Base-by-base conservation (phyloP, 2,888 invertebrate species). In the Pasiphila rectangulata region DNA sequence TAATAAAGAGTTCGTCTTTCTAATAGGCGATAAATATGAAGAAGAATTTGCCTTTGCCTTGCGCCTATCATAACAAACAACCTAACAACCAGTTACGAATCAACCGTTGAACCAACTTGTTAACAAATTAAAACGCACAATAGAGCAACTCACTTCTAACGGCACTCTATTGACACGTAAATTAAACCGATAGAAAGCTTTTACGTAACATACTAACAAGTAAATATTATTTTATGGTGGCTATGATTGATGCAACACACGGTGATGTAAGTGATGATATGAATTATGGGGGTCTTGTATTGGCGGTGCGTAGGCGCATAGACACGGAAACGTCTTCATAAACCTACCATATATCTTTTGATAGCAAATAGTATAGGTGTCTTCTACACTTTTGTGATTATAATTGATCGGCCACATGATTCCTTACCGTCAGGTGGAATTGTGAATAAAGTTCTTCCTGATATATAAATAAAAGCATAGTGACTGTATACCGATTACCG, bases 161-260 rank as follows among this genome's bases (percentile, higher is more conserved):
- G 51, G 55, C 53, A 54, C 55, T 57, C 56, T 59, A 57, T 41
- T 52, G 54, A 51, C 39, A 59, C 56, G 41, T 45, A 63, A 61
- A 61, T 63, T 54, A 38, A 51, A 32, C 51, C 34, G 56, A 63
- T 64, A 59, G 64, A 66, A 72, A 72, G 41, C 59, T 46, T 55
- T 53, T 45, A 46, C 46, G 52, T 54, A 56, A 50, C 47, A 35
- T 41, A 42, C 46, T 34, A 41, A 21, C 48, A 48, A 51, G 52
- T 51, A 52, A 58, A 54, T 46, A 58, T 56, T 50, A 50, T 56
- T 49, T 45, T 52, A 52, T 41, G 37, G 54, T 41, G 21, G 16
- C 27, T 30, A 39, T 56, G 54, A 58, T 54, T 48, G 51, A 54
- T 58, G 37, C 36, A n/a, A n/a, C n/a, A n/a, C 10, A 12, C 27